Evolutionary conservation across 2,888 invertebrate genomes (phyloP).

Genomic region (Cheilosia vulpina): DNA sequence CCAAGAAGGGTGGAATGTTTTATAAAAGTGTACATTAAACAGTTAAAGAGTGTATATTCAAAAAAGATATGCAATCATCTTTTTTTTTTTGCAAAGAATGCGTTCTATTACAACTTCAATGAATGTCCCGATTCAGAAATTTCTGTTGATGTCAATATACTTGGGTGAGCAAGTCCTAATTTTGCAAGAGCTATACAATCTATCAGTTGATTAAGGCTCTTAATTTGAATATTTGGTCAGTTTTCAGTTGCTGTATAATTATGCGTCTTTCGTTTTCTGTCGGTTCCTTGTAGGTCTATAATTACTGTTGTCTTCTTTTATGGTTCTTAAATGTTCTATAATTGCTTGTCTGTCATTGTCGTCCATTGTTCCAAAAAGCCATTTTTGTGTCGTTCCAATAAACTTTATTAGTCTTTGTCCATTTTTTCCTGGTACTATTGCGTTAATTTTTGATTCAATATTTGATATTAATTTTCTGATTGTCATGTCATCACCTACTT

Average conservation of each 20-base stretch:
- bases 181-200: neutral
- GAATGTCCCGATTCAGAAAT: neutral
- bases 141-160: neutral
- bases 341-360: neutral
- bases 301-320: neutral
- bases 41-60: too few relatives aligned
- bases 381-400: neutral
- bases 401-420: too few relatives aligned
- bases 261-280: neutral
- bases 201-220: neutral
- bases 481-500: too few relatives aligned
- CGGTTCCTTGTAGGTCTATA: too few relatives aligned
- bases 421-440: too few relatives aligned
- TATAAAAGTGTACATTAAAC: too few relatives aligned
- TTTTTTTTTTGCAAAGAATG: too few relatives aligned
- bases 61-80: too few relatives aligned
- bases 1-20: too few relatives aligned
- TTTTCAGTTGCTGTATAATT: neutral
- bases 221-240: neutral
- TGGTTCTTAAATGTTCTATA: neutral
- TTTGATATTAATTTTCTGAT: too few relatives aligned
- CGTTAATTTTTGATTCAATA: too few relatives aligned
- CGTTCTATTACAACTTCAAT: too few relatives aligned
- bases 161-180: neutral
- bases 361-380: neutral